Evolutionary conservation across 2,113 vertebrate genomes (phyloP).

Genomic region (Pogonocichla stellata): DNA sequence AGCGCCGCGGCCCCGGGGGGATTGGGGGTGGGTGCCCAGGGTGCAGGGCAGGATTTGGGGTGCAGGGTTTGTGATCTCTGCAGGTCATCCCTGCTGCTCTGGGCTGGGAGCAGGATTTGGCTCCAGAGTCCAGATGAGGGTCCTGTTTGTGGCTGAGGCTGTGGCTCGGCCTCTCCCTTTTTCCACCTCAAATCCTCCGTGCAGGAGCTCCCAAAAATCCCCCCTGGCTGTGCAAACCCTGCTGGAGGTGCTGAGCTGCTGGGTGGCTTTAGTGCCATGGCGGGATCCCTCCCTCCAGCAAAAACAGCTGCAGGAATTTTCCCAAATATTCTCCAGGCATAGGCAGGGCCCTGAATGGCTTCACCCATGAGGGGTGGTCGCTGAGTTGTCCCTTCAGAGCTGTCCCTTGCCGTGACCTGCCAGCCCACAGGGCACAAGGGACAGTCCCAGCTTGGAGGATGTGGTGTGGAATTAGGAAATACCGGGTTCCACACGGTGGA

Average conservation of each 20-base stretch:
- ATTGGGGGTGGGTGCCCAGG: background rate
- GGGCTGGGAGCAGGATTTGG: background rate
- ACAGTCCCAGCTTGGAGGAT: accelerated
- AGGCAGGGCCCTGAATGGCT: background rate
- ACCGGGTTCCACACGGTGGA: accelerated
- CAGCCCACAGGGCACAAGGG: background rate
- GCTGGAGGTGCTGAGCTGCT: background rate
- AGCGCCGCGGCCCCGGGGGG: background rate
- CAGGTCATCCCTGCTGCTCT: accelerated
- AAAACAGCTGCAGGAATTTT: background rate
- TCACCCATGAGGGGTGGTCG: background rate
- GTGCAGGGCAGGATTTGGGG: background rate
- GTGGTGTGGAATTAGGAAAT: accelerated
- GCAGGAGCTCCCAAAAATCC: background rate
- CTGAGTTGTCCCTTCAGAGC: background rate
- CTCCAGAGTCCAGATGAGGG: background rate
- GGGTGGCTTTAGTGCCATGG: background rate
- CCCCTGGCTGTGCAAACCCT: background rate
- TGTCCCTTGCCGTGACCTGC: background rate
- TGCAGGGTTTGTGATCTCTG: accelerated
- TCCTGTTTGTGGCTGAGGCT: background rate
- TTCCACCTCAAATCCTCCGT: background rate
- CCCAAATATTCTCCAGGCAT: background rate
- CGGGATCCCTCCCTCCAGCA: accelerated
- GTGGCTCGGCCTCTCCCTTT: background rate